Evolutionary conservation across 2,888 invertebrate genomes (phyloP).

Genomic region (Plagiodera versicolora): DNA sequence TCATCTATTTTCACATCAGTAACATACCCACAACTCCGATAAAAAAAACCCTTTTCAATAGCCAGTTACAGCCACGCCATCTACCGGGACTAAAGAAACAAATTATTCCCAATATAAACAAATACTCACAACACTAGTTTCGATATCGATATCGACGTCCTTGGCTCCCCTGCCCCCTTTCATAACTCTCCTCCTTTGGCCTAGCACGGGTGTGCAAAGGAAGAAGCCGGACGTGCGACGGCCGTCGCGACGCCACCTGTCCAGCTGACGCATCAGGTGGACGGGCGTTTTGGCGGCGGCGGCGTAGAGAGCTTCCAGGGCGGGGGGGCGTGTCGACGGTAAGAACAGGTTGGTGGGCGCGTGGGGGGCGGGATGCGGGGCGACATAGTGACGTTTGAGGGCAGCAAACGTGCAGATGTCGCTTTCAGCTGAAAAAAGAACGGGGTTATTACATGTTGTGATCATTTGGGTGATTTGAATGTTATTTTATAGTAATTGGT

Average conservation of each 20-base stretch:
- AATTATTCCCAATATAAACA: too few species aligned
- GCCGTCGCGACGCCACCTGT: constrained; percentile 67
- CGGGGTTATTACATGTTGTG: neutral
- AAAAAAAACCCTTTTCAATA: too few species aligned
- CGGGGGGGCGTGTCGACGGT: constrained; percentile 71
- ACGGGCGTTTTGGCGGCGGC: constrained; percentile 70
- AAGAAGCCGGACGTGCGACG: constrained; percentile 69
- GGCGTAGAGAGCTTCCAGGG: constrained; percentile 74
- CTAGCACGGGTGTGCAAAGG: constrained; percentile 80
- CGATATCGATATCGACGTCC: constrained; percentile 86
- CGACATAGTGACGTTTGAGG: constrained; percentile 75
- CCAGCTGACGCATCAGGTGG: constrained; percentile 67
- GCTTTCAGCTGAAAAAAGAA: constrained; percentile 74
- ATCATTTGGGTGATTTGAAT: too few species aligned
- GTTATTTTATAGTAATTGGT: too few species aligned
- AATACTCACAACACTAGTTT: constrained; percentile 82
- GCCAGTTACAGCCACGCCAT: too few species aligned
- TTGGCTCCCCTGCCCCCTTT: constrained; percentile 56
- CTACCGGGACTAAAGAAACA: too few species aligned
- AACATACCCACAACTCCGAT: too few species aligned
- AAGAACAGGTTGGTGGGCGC: constrained; percentile 76
- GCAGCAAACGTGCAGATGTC: constrained; percentile 86
- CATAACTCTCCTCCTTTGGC: constrained; percentile 68
- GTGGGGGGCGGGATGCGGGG: constrained; percentile 69
- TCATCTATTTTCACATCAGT: too few species aligned